phyloP scores from a whole-genome alignment of 2,113 vertebrate species.

The Pica pica region DNA sequence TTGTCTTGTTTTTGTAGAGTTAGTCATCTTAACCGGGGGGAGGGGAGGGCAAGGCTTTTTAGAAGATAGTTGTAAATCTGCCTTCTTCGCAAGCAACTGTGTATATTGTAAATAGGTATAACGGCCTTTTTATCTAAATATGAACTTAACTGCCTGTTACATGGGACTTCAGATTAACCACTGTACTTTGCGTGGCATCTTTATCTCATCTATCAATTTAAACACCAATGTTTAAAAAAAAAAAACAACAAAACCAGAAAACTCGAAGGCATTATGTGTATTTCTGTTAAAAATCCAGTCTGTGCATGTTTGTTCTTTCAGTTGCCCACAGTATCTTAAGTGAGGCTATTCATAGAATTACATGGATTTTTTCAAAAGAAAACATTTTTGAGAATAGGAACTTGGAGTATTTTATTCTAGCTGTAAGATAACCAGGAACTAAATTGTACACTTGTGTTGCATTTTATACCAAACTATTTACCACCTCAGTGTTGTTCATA shows the following conservation, averaged over 20 bases:
- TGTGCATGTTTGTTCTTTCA: conserved; percentile 66
- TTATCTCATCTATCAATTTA: conserved; percentile 68
- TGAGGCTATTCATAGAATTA: conserved; percentile 63
- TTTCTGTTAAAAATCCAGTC: conserved; percentile 58
- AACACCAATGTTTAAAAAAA: conserved; percentile 64
- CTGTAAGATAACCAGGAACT: conserved; percentile 43
- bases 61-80: conserved; percentile 80
- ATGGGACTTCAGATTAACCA: conserved; percentile 85
- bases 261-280: conserved; percentile 60
- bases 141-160: conserved; percentile 84
- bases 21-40: conserved; percentile 64
- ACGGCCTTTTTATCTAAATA: conserved; percentile 90
- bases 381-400: conserved; percentile 51
- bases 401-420: conserved; percentile 62
- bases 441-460: conserved; percentile 46
- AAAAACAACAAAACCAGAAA: background rate
- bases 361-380: conserved; percentile 49
- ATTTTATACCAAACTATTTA: conserved; percentile 49
- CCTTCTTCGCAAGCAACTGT: conserved; percentile 77
- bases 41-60: conserved; percentile 73
- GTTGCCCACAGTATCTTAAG: conserved; percentile 66
- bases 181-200: conserved; percentile 72
- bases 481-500: conserved; percentile 66
- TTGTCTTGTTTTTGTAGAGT: conserved; percentile 72
- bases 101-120: conserved; percentile 95